Evolutionary conservation across 1,140 invertebrate genomes (phyloP), one percentile per base, ranked within the genome.

Genomic region (Scaptomyza graminum): DNA sequence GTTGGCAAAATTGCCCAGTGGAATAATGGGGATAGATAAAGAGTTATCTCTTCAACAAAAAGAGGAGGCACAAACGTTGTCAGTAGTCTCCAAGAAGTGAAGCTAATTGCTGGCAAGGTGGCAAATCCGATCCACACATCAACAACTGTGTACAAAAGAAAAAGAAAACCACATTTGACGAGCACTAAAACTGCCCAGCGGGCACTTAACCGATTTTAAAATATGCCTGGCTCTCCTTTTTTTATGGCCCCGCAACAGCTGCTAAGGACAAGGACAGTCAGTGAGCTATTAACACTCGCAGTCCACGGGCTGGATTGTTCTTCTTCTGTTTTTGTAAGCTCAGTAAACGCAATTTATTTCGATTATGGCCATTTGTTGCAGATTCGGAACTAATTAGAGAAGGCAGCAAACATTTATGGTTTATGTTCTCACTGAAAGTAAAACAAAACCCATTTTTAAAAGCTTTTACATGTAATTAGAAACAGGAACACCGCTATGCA

Each of bases 371-470:
- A 89, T 61, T 78, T 77, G 37, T 6, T 1, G 82, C 72, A 89
- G 81, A 89, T 83, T 89, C 71, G 89, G 84, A 90, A 90, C 89
- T 74, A 90, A 90, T 90, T 78, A 71, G 59, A 52, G 15, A 7
- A 41, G 25, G 50, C 28, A 57, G 37, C 22, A 2, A 31, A 31
- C 28, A 70, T 37, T 60, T 69, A 74, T 60, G 71, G 49, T 44
- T 64, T 60, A 43, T 61, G 66, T 15, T 49, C 49, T 47, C 16
- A 47, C 18, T 41, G 37, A 43, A 61, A 46, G 62, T 34, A 39
- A 31, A 34, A 72, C 54, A 28, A 6, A 28, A 6, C 0, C 18
- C 18, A 22, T 28, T 12, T 41, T 39, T 76, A 69, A 85, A 54
- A 85, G 81, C 64, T 50, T 80, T 84, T 84, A 60, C 80, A 61